Conservation (phyloP, 2,888 invertebrate species). For the Spodoptera exigua region DNA sequence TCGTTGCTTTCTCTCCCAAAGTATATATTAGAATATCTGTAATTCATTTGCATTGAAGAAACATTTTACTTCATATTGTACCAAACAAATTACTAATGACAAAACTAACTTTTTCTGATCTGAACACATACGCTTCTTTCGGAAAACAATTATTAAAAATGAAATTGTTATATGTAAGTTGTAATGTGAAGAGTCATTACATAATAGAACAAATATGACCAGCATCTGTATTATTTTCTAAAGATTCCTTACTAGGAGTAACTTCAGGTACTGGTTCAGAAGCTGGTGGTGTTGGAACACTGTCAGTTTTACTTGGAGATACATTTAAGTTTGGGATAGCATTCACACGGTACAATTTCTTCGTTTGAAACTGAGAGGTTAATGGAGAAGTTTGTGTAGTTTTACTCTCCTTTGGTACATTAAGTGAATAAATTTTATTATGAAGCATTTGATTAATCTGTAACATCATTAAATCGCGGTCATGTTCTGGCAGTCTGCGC, state of each 20-base stretch:
- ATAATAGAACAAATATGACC: no score
- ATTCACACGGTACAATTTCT: conserved; percentile 18
- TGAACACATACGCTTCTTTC: no score
- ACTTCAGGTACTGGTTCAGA: no score
- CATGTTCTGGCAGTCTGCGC: conserved; percentile 10
- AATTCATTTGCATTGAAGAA: no score
- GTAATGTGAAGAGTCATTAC: no score
- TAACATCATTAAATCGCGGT: conserved; percentile 34
- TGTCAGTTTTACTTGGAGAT: background rate
- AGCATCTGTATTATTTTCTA: background rate
- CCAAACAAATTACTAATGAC: no score
- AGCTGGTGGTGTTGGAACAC: background rate
- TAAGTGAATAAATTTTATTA: background rate
- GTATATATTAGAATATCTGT: no score
- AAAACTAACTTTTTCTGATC: no score
- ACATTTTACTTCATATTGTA: no score
- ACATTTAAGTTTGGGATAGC: background rate
- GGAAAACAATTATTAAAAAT: no score
- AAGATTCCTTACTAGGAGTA: background rate
- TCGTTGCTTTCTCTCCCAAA: no score
- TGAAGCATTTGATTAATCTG: conserved; percentile 34
- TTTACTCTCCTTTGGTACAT: conserved; percentile 1
- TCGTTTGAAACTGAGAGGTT: conserved; percentile 4
- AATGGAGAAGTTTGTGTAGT: conserved; percentile 2
- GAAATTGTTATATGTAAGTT: no score